Base-by-base conservation (phyloP, 2,113 vertebrate genomes). In the Spheniscus mendiculus region DNA sequence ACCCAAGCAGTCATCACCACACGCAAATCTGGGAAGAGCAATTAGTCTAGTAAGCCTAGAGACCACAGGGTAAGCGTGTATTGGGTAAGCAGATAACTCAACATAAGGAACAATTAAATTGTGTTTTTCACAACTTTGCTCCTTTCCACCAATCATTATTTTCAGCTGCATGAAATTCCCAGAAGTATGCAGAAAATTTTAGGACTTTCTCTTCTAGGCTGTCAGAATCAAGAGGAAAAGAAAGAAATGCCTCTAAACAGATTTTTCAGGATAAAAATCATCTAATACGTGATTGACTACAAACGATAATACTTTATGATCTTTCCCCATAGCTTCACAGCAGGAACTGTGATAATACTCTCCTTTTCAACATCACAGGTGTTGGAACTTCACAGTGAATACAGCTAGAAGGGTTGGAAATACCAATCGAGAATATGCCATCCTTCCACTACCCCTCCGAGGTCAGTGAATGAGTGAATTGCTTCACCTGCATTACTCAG, bases 261-360 rank as follows among this genome's bases (percentile, higher is more conserved):
- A 83, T 76, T 80, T 80, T 91, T 67, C 52, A 87, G 58, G 44
- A 34, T 89, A 87, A 89, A 74, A 89, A 42, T 15, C 12, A 59
- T 15, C 73, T 52, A 89, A 63, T 15, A 44, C 4, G 2, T 30
- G 55, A 52, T 5, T 71, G 63, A 82, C 74, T 78, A 49, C 45
- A 66, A 90, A 26, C 59, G 36, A 2, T 32, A 93, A 50, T 15
- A 34, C 15, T 87, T 85, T 19, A 73, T 50, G 63, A 90, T 90
- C 65, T 61, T 78, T 53, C 30, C 78, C 73, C 32, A 16, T 10
- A 74, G 82, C 73, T 85, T 66, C 88, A 79, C 73, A 96, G 90
- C 52, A 91, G 80, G 74, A 83, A 42, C 71, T 67, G n/a, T 58
- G 61, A 73, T 56, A 82, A 56, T 74, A 42, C 45, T 25, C 45